Conservation (phyloP, 2,888 invertebrate species). For the Heliconius hortense region DNA sequence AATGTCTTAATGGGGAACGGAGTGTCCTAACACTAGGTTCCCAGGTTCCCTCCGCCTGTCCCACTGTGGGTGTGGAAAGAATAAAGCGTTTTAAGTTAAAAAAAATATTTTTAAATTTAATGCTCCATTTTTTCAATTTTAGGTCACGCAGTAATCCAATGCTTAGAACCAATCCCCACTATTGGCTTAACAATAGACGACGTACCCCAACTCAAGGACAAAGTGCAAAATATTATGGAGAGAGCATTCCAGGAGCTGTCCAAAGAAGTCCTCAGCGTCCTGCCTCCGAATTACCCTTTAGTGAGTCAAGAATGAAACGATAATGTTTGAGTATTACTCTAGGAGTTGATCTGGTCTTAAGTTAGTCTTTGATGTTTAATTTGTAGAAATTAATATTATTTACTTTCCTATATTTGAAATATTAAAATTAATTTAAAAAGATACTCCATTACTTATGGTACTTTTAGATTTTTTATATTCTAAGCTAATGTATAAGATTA, state of each 20-base stretch:
- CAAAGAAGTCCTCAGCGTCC: conserved; percentile 71
- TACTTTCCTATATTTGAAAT: background rate
- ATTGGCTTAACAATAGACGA: conserved; percentile 74
- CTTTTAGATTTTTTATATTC: background rate
- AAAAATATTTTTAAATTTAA: background rate
- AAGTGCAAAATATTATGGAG: conserved; percentile 76
- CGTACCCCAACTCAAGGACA: conserved; percentile 73
- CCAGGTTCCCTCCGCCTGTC: no score
- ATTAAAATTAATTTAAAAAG: background rate
- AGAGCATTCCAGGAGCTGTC: conserved; percentile 75
- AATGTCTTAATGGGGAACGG: no score
- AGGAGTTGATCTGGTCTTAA: background rate
- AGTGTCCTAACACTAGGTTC: no score
- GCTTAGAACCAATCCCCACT: conserved; percentile 79
- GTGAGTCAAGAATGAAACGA: conserved; percentile 52
- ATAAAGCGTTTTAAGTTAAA: no score
- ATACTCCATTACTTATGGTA: background rate
- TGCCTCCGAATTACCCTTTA: conserved; percentile 77
- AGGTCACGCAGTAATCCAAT: conserved; percentile 81
- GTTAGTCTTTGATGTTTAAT: background rate
- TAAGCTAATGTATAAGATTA: background rate
- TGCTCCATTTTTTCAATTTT: conserved; percentile 43
- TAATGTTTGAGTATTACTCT: conserved; percentile 12
- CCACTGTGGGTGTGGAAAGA: no score
- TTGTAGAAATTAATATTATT: background rate